Percentiles rank a stretch among this genome's conserved stretches.
Conservation (phyloP, 2,797 vertebrate genomes). For the Morus bassanus region DNA sequence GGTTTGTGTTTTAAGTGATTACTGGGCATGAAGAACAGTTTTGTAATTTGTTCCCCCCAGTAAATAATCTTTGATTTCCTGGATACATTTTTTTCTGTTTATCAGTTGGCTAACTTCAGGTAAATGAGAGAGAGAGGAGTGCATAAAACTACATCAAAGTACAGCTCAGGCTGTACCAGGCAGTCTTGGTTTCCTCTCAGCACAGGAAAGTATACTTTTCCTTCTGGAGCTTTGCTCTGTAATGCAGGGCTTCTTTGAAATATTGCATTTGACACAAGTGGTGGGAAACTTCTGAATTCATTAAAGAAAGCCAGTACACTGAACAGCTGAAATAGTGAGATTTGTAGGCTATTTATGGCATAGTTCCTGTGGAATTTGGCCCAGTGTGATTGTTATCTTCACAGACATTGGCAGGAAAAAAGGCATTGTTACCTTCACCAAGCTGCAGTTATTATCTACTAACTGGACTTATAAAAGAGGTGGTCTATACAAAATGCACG, state of each 20-base stretch:
- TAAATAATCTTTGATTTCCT: constrained; percentile 52
- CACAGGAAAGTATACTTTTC: not conserved
- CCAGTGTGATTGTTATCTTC: not conserved
- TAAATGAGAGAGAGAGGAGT: constrained; percentile 3
- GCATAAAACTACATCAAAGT: not conserved
- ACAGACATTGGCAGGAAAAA: not conserved
- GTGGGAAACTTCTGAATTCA: constrained; percentile 11
- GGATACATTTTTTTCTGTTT: constrained; percentile 37
- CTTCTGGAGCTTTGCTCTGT: not conserved
- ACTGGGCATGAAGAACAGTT: not conserved
- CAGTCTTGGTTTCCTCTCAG: not conserved
- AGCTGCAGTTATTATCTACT: not conserved
- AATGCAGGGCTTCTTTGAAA: not conserved
- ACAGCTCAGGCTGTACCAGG: not conserved
- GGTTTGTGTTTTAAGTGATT: constrained; percentile 49
- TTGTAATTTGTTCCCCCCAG: not conserved
- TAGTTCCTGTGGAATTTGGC: constrained; percentile 1
- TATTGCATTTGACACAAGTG: constrained; percentile 6
- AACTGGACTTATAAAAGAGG: not conserved
- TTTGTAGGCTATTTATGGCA: not conserved
- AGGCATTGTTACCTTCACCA: not conserved
- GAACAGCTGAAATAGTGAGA: not conserved
- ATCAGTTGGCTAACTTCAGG: constrained; percentile 21
- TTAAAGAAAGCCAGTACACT: not conserved
- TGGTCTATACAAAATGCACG: not conserved